A percentile compares a stretch with the other conserved stretches of the same genome.
Conservation (phyloP, 2,797 vertebrate species). For the Telmatherina bonti region DNA sequence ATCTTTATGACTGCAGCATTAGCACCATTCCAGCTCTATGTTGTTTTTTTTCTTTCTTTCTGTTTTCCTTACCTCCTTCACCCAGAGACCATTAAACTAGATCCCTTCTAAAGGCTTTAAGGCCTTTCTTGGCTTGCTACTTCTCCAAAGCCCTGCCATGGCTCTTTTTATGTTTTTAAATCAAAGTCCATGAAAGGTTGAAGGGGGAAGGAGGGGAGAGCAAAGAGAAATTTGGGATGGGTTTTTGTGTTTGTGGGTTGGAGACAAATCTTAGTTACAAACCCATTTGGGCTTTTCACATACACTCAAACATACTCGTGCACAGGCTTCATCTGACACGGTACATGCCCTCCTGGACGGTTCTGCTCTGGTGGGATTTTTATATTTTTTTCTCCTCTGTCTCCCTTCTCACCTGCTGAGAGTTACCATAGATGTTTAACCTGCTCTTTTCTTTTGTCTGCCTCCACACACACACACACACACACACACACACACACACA, state of each 20-base stretch:
- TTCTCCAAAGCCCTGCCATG: constrained; percentile 67
- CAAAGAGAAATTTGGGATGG: constrained; percentile 52
- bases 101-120: constrained; percentile 74
- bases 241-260: constrained; percentile 64
- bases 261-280: constrained; percentile 64
- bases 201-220: constrained; percentile 8
- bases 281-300: constrained; percentile 52
- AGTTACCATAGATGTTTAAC: constrained; percentile 67
- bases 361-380: constrained; percentile 63
- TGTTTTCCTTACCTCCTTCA: constrained; percentile 66
- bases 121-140: constrained; percentile 67
- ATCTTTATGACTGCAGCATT: constrained; percentile 72
- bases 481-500: constrained; percentile 7
- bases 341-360: constrained; percentile 67
- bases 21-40: constrained; percentile 54
- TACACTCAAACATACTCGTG: constrained; percentile 6
- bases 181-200: constrained; percentile 70
- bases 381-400: constrained; percentile 41
- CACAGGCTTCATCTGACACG: constrained; percentile 63
- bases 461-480: constrained; percentile 8
- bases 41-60: constrained; percentile 15
- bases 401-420: constrained; percentile 67
- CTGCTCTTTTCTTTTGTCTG: constrained; percentile 36
- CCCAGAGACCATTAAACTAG: constrained; percentile 75
- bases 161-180: constrained; percentile 76